Conservation (phyloP, 2,797 vertebrate genomes). For the Uromys caudimaculatus region DNA sequence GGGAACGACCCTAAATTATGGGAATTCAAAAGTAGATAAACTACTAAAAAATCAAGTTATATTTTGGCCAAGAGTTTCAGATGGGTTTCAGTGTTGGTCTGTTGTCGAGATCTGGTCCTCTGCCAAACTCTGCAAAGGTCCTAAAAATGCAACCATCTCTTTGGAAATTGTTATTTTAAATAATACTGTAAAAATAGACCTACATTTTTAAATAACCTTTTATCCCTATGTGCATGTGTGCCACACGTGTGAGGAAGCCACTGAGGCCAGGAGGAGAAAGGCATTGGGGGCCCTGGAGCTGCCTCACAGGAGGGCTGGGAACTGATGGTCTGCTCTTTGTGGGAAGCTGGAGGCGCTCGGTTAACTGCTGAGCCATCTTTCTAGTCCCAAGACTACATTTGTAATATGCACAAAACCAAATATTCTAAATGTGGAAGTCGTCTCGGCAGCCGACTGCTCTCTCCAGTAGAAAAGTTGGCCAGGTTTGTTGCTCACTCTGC, state of each 20-base stretch:
- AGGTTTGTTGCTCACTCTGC: conserved; percentile 48
- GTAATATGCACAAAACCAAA: conserved; percentile 23
- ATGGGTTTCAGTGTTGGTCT: neutral
- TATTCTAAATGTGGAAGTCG: conserved; percentile 66
- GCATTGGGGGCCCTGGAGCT: neutral
- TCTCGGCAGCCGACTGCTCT: conserved; percentile 32
- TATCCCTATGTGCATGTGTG: too few relatives aligned
- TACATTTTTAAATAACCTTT: neutral
- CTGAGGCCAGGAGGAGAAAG: neutral
- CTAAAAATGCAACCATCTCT: conserved; percentile 51
- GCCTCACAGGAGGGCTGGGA: neutral
- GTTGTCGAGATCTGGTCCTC: neutral
- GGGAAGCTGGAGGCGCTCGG: neutral
- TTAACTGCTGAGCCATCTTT: neutral
- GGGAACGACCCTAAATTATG: neutral
- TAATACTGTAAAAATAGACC: conserved; percentile 61
- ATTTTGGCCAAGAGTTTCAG: conserved; percentile 34
- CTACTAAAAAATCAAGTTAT: neutral
- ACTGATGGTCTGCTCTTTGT: neutral
- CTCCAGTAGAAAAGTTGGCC: conserved; percentile 55
- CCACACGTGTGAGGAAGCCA: neutral
- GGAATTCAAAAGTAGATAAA: conserved; percentile 43
- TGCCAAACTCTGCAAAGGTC: conserved; percentile 35
- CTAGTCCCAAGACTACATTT: neutral
- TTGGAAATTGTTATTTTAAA: conserved; percentile 62